Evolutionary conservation across 1,140 invertebrate genomes (phyloP), one percentile per base, ranked within the genome.

Genomic region (Drosophila asahinai): DNA sequence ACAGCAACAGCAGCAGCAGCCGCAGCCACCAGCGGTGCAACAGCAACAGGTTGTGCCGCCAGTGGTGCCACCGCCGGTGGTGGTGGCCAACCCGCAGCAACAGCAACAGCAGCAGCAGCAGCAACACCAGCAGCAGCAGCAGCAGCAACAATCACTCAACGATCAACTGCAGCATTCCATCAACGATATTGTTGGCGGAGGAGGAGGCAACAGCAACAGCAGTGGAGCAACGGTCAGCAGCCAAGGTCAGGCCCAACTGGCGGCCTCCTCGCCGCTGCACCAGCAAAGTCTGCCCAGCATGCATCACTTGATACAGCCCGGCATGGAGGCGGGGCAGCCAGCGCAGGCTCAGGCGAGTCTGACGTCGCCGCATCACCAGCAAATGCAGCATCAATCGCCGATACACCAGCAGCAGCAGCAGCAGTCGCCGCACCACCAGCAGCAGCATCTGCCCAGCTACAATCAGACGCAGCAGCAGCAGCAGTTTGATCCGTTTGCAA

Each of bases 1-100:
- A 3, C 78, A 80, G 17, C 78, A 95, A 63, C 95, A 95, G 5
- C 54, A 57, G 7, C 51, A 42, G 79, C 95, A 95, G 77, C 94
- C 93, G 90, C 94, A 94, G 81, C 82, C 84, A 72, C 77, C 79
- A 43, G 47, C 94, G 77, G 91, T 92, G 15, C 78, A 79, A n/a
- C 74, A 79, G 33, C 74, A 70, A 52, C 77, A 79, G 43, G 76
- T 73, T 38, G 74, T 68, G 12, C 61, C 77, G 22, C 59, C 71
- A 5, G 54, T 51, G 25, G 57, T 72, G 33, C 48, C 76, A 27
- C 59, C 59, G 22, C 59, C 72, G 87, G 51, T 59, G 22, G 45
- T 59, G 22, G 45, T 64, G 33, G 55, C 58, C 59, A 71, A n/a
- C 73, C 74, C 77, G 9, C 74, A 79, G 12, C 65, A 75, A 2